Percentiles rank a stretch among this genome's conserved stretches.
phyloP scores from a whole-genome alignment of 2,113 vertebrate species.

The Carettochelys insculpta region DNA sequence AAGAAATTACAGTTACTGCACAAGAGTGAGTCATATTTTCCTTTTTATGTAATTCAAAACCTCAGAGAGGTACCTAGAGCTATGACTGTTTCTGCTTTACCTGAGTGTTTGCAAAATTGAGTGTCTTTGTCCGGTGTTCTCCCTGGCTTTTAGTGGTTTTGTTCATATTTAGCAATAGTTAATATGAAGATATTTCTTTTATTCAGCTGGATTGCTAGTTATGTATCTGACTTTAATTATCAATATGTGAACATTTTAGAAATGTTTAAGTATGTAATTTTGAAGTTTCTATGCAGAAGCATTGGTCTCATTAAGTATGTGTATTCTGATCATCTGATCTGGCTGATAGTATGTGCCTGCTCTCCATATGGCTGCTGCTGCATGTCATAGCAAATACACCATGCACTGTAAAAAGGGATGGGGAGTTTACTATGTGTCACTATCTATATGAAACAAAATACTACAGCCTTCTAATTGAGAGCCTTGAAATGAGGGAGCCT shows the following conservation, averaged over 20 bases:
- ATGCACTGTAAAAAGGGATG: not conserved
- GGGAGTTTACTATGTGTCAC: slow-evolving; percentile 17
- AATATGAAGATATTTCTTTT: not conserved
- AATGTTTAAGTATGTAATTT: not conserved
- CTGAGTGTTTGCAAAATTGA: slow-evolving; percentile 26
- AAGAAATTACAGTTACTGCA: not conserved
- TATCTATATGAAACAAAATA: slow-evolving; percentile 24
- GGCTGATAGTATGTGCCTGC: slow-evolving; percentile 12
- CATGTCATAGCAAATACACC: not conserved
- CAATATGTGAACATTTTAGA: not conserved
- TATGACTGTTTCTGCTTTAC: not conserved
- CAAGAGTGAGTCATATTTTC: not conserved
- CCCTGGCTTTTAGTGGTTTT: not conserved
- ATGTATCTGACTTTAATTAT: not conserved
- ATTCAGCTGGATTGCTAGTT: not conserved
- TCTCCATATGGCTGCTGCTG: not conserved
- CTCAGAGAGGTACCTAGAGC: not conserved
- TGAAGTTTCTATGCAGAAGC: not conserved
- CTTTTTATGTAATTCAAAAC: not conserved
- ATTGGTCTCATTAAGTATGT: not conserved
- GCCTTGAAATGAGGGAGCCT: not conserved
- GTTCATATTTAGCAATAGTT: not conserved
- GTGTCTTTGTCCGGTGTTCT: not conserved
- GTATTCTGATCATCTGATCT: slow-evolving; percentile 32
- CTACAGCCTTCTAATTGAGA: not conserved